phyloP scores from a whole-genome alignment of 2,797 vertebrate genomes.

The Oryzias sinensis region DNA sequence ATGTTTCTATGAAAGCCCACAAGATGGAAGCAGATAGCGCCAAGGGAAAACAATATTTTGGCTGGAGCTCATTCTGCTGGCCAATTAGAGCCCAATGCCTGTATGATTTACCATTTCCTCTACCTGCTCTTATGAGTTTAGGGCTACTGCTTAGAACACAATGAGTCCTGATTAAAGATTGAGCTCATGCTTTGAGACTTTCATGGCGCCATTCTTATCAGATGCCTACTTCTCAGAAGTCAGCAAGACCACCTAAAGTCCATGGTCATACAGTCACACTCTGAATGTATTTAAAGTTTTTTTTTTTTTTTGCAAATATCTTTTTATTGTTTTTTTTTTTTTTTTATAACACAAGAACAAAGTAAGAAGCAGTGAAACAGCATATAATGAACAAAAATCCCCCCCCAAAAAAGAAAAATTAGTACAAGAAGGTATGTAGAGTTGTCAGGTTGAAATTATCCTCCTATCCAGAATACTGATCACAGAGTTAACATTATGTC shows the following conservation, averaged over 20 bases:
- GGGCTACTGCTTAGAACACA: slow-evolving; percentile 68
- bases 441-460: no score
- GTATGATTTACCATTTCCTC: slow-evolving; percentile 80
- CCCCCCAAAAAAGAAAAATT: no score
- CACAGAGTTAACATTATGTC: no score
- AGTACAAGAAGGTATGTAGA: no score
- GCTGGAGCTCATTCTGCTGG: slow-evolving; percentile 74
- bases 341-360: no score
- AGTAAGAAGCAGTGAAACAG: no score
- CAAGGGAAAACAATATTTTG: slow-evolving; percentile 80
- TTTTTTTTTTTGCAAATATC: no score
- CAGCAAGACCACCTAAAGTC: slow-evolving; percentile 58
- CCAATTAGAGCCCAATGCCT: slow-evolving; percentile 73
- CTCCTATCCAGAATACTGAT: no score
- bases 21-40: slow-evolving; percentile 87
- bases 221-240: slow-evolving; percentile 63
- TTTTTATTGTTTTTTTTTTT: no score
- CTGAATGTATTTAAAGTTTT: no score
- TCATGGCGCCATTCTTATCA: slow-evolving; percentile 76
- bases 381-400: no score
- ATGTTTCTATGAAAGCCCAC: slow-evolving; percentile 85
- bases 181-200: slow-evolving; percentile 61
- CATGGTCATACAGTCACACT: slow-evolving; percentile 30
- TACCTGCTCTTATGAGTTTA: slow-evolving; percentile 74
- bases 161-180: slow-evolving; percentile 77